Evolutionary conservation across 2,888 invertebrate genomes (phyloP).

Genomic region (Calephelis perditalis): DNA sequence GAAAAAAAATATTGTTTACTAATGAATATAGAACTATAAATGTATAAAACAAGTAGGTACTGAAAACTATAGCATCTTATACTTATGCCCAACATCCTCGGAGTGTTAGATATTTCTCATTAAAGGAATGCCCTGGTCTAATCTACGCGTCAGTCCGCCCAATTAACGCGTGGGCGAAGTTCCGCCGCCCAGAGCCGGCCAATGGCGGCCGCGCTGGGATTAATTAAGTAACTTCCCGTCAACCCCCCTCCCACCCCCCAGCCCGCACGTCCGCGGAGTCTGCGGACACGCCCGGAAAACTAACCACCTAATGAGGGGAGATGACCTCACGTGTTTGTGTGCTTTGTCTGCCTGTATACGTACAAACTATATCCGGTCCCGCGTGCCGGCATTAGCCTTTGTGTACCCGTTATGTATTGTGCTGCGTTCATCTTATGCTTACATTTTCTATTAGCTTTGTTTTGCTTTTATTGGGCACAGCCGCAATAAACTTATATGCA

Average conservation of each 20-base stretch:
- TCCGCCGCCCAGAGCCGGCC: conserved; percentile 67
- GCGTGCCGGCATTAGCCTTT: conserved; percentile 55
- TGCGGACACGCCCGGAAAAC: conserved; percentile 78
- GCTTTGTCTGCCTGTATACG: conserved; percentile 38
- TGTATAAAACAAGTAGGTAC: too few species aligned
- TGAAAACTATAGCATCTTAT: conserved; percentile 13
- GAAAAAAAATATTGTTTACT: too few species aligned
- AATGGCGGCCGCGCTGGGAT: conserved; percentile 75
- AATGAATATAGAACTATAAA: too few species aligned
- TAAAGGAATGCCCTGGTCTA: conserved; percentile 54
- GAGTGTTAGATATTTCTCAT: conserved; percentile 53
- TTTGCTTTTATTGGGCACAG: conserved; percentile 20
- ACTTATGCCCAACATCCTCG: conserved; percentile 30
- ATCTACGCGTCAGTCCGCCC: conserved; percentile 66
- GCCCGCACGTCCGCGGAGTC: conserved; percentile 58
- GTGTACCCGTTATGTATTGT: conserved; percentile 59
- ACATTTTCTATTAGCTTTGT: conserved; percentile 26
- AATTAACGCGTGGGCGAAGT: conserved; percentile 76
- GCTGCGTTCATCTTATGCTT: conserved; percentile 23
- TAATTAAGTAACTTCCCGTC: conserved; percentile 77
- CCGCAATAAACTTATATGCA: background rate
- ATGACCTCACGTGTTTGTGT: conserved; percentile 76
- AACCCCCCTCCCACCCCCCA: conserved; percentile 35
- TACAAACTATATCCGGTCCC: conserved; percentile 51
- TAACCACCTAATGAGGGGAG: conserved; percentile 79